Conservation (phyloP, 2,797 vertebrate species). For the Dipus sagitta region DNA sequence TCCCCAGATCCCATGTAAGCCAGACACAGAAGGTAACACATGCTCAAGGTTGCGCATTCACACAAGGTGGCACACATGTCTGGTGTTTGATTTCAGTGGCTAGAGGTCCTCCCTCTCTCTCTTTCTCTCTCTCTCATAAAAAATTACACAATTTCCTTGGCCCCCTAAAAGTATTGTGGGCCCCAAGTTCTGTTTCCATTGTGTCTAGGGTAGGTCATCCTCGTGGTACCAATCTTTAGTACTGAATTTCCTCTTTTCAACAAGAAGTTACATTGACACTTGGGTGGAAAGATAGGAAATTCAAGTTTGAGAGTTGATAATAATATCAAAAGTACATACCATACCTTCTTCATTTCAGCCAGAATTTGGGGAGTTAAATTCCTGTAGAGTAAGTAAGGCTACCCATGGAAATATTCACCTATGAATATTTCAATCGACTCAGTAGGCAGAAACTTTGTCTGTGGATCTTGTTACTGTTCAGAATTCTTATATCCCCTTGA, state of each 20-base stretch:
- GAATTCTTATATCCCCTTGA: conserved; percentile 48
- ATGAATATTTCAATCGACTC: conserved; percentile 14
- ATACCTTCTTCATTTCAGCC: conserved; percentile 20
- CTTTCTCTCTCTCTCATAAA: too few relatives aligned
- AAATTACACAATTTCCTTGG: neutral
- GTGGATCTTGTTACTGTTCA: conserved; percentile 16
- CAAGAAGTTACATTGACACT: neutral
- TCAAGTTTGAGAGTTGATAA: conserved; percentile 24
- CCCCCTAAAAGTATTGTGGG: neutral
- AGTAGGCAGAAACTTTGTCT: conserved; percentile 53
- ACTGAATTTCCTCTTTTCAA: conserved; percentile 35
- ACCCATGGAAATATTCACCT: conserved; percentile 53
- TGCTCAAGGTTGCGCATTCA: too few relatives aligned
- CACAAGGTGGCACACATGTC: too few relatives aligned
- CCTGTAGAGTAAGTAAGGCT: neutral
- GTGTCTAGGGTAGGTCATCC: neutral
- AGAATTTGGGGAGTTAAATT: conserved; percentile 28
- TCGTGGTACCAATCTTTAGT: neutral
- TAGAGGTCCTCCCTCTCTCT: too few relatives aligned
- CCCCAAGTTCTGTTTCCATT: neutral
- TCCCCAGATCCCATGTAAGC: too few relatives aligned
- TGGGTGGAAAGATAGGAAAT: neutral
- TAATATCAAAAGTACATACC: conserved; percentile 22
- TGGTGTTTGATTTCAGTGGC: too few relatives aligned
- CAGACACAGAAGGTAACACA: too few relatives aligned